A percentile compares a stretch with the other conserved stretches of the same genome.
phyloP scores from a whole-genome alignment of 53 echinoderm and acorn worm species.

The Paelopatides confundens region DNA sequence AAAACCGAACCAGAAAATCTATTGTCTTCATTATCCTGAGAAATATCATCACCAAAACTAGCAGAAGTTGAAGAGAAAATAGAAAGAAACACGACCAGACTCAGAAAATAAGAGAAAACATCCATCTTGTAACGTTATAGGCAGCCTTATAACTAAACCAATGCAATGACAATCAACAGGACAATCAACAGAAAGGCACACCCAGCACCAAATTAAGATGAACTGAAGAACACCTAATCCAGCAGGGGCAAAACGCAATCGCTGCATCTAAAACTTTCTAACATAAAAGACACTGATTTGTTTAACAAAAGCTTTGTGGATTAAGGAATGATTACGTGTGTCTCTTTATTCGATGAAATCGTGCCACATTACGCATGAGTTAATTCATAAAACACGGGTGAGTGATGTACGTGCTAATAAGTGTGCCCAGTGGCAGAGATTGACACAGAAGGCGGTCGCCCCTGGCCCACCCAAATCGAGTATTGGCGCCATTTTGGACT shows the following conservation, averaged over 20 bases:
- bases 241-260: neutral
- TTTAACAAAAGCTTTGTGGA: neutral
- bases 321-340: neutral
- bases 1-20: conserved; percentile 62
- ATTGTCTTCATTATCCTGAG: conserved; percentile 75
- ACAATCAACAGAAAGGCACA: neutral
- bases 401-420: too few species aligned
- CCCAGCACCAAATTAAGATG: neutral
- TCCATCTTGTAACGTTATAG: too few species aligned
- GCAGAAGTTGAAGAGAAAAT: conserved; percentile 24
- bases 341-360: too few species aligned
- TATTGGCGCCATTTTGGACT: too few species aligned
- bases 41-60: conserved; percentile 73
- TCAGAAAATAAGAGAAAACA: neutral
- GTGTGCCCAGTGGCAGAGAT: too few species aligned
- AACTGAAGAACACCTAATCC: neutral
- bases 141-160: too few species aligned
- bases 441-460: too few species aligned
- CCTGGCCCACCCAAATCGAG: too few species aligned
- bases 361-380: neutral
- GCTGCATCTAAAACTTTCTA: neutral
- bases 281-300: neutral
- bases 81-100: neutral
- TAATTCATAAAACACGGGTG: too few species aligned
- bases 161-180: neutral